These are phyloP conservation scores for Petrocephalus zakoni DNA, from an alignment of 2,113 vertebrate species.

Conservation along the genomic window DNA sequence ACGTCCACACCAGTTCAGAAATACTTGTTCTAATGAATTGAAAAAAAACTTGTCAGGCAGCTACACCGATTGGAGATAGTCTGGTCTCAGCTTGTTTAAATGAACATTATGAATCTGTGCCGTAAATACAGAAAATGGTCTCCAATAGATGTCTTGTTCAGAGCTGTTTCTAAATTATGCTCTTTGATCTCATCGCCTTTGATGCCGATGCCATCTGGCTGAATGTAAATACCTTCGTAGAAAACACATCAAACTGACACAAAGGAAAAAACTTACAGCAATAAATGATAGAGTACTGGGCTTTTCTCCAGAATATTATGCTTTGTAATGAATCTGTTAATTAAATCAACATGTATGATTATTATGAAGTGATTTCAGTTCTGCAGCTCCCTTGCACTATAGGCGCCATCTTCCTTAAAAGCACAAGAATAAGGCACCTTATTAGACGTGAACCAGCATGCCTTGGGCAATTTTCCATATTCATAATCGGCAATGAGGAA, in stretches of 20 bases:
- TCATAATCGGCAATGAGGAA: background rate
- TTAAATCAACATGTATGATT: background rate
- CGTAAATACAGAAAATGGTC: background rate
- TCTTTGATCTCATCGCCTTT: background rate
- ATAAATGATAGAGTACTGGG: background rate
- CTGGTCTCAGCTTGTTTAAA: background rate
- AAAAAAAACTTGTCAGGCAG: background rate
- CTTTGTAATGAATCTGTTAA: background rate
- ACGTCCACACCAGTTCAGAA: background rate
- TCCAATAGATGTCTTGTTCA: background rate
- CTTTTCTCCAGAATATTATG: background rate
- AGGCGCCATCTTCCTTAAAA: background rate
- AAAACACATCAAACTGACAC: background rate
- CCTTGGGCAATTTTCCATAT: background rate
- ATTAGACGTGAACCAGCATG: background rate
- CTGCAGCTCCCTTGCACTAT: background rate
- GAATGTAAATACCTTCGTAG: background rate
- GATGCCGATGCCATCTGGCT: background rate
- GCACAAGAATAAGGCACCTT: background rate
- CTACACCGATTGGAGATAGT: background rate
- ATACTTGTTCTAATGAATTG: background rate
- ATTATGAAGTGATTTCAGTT: background rate
- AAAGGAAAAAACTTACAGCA: background rate
- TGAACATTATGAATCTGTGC: background rate
- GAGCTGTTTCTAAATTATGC: background rate